Evolutionary conservation across 2,888 invertebrate genomes (phyloP).

Genomic region (Synanthedon vespiformis): DNA sequence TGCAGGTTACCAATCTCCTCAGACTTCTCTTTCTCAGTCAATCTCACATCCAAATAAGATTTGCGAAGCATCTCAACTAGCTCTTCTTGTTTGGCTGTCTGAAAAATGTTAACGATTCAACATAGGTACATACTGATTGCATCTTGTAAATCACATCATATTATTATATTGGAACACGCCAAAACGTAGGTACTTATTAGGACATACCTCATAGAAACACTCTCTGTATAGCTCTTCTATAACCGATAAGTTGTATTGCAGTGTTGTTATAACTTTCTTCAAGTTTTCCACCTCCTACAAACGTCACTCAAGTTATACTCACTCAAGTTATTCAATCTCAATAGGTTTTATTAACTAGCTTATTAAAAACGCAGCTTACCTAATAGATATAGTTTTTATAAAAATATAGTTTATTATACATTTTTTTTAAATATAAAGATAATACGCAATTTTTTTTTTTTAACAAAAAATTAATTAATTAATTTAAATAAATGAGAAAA

Average conservation of each 20-base stretch:
- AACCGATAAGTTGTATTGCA: conserved; percentile 40
- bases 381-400: too few species aligned
- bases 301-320: conserved; percentile 1
- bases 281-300: conserved; percentile 34
- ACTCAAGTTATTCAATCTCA: too few species aligned
- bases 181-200: neutral
- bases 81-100: conserved; percentile 54
- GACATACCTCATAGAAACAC: conserved; percentile 56
- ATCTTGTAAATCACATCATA: neutral
- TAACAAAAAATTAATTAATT: too few species aligned
- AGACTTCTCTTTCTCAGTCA: conserved; percentile 32
- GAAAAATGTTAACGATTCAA: conserved; percentile 7
- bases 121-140: too few species aligned
- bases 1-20: conserved; percentile 31
- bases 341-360: too few species aligned
- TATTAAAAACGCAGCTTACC: too few species aligned
- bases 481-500: too few species aligned
- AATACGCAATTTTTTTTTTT: too few species aligned
- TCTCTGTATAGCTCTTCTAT: conserved; percentile 56
- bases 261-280: conserved; percentile 28
- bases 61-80: conserved; percentile 44
- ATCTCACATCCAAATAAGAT: conserved; percentile 38
- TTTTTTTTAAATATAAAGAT: too few species aligned
- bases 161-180: neutral
- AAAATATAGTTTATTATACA: too few species aligned